Conservation (phyloP, 1,140 invertebrate species). For the Glomeris maerens region DNA sequence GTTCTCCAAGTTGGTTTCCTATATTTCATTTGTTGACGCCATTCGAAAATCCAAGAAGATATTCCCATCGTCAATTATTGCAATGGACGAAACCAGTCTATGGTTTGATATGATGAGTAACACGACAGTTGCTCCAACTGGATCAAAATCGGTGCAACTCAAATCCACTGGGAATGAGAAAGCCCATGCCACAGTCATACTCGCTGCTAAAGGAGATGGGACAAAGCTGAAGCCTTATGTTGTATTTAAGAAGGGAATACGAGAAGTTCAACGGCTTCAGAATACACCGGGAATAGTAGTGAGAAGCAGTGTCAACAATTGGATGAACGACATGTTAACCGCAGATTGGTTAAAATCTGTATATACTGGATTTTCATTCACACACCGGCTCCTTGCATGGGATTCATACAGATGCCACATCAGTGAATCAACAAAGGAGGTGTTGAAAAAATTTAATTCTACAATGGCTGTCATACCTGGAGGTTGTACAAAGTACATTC, state of each 20-base stretch:
- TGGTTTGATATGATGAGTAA: neutral
- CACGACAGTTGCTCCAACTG: neutral
- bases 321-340: slow-evolving; percentile 11
- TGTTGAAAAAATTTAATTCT: slow-evolving; percentile 3
- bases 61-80: neutral
- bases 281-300: slow-evolving; percentile 10
- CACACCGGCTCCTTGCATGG: slow-evolving; percentile 12
- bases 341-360: slow-evolving; percentile 12
- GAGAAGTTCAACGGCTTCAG: slow-evolving; percentile 8
- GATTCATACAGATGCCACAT: slow-evolving; percentile 15
- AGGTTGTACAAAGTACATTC: slow-evolving; percentile 7
- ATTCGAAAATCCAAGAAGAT: neutral
- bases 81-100: neutral
- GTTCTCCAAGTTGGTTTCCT: neutral
- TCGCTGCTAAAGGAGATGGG: slow-evolving; percentile 13
- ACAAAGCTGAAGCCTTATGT: slow-evolving; percentile 16
- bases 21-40: neutral
- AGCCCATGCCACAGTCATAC: slow-evolving; percentile 13
- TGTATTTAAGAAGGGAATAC: slow-evolving; percentile 19
- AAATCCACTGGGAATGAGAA: neutral
- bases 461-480: slow-evolving; percentile 11
- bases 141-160: neutral
- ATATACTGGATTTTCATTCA: slow-evolving; percentile 2
- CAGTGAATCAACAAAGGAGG: slow-evolving; percentile 4
- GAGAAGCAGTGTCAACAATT: slow-evolving; percentile 9